These are phyloP conservation scores for Buphagus erythrorhynchus DNA, from an alignment of 2,797 vertebrate species.

Conservation along the genomic window DNA sequence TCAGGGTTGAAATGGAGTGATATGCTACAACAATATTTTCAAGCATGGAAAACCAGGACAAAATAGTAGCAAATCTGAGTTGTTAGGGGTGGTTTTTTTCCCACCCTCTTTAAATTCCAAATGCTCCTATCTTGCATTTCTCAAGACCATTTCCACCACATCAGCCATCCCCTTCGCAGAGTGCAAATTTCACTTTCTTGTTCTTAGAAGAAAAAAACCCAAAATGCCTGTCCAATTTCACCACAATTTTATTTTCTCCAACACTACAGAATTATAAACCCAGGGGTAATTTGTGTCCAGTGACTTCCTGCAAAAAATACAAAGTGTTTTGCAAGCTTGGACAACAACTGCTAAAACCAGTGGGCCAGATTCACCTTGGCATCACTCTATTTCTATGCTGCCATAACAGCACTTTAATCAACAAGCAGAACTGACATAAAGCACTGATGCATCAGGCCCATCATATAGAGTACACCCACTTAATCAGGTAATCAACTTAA, in stretches of 20 bases:
- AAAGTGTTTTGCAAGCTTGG: not conserved
- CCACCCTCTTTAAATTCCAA: not conserved
- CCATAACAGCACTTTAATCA: conserved; percentile 48
- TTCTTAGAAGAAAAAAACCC: not conserved
- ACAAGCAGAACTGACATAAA: conserved; percentile 43
- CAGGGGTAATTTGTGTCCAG: not conserved
- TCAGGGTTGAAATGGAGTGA: not conserved
- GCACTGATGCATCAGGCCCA: conserved; percentile 57
- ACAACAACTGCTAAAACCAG: not conserved
- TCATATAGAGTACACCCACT: conserved; percentile 46
- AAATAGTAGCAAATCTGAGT: not conserved
- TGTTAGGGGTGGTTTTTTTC: not conserved
- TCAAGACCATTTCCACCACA: not conserved
- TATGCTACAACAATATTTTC: not conserved
- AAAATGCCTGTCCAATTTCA: not conserved
- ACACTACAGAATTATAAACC: not conserved
- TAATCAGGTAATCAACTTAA: conserved; percentile 74
- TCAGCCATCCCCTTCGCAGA: not conserved
- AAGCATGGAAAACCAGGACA: not conserved
- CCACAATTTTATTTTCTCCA: not conserved
- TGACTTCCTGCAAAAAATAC: not conserved
- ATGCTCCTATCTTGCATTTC: not conserved
- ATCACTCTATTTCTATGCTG: not conserved
- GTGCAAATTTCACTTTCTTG: not conserved
- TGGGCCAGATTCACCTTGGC: conserved; percentile 33